phyloP scores from a whole-genome alignment of 2,797 vertebrate species.

The Diceros bicornis region DNA sequence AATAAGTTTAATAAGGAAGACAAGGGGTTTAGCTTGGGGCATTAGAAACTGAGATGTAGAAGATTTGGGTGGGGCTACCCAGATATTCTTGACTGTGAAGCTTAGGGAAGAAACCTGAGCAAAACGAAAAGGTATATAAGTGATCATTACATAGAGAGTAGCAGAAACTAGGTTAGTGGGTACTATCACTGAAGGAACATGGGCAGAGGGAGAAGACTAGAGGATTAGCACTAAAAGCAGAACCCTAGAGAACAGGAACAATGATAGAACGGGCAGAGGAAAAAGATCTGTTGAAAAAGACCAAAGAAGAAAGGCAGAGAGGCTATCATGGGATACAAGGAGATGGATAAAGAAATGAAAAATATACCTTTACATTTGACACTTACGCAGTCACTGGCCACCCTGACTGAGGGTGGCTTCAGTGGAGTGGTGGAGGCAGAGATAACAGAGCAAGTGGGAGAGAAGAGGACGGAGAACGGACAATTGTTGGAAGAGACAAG shows the following conservation, averaged over 20 bases:
- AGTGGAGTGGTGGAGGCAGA: not conserved
- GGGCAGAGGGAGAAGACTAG: not conserved
- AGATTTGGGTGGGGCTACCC: not conserved
- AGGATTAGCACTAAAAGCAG: not conserved
- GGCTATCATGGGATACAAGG: not conserved
- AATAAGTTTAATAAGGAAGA: not conserved
- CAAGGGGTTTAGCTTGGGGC: not conserved
- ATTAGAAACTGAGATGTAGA: not conserved
- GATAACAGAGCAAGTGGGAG: not conserved
- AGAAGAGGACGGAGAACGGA: not conserved
- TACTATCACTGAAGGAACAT: not conserved
- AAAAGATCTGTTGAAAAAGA: not conserved
- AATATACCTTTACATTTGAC: not conserved
- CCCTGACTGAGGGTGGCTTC: not conserved
- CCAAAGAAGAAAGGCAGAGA: not conserved
- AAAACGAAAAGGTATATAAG: not conserved
- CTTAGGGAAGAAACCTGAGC: not conserved
- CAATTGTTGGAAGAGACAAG: not conserved
- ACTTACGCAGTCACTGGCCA: not conserved
- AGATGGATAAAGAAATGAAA: not conserved
- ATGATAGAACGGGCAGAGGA: not conserved
- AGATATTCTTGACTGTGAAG: not conserved
- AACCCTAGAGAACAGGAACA: not conserved
- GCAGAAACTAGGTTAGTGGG: not conserved
- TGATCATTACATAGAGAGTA: not conserved